Evolutionary conservation across 2,113 vertebrate species (phyloP).

Genomic region (Trematocara nigrifrons): DNA sequence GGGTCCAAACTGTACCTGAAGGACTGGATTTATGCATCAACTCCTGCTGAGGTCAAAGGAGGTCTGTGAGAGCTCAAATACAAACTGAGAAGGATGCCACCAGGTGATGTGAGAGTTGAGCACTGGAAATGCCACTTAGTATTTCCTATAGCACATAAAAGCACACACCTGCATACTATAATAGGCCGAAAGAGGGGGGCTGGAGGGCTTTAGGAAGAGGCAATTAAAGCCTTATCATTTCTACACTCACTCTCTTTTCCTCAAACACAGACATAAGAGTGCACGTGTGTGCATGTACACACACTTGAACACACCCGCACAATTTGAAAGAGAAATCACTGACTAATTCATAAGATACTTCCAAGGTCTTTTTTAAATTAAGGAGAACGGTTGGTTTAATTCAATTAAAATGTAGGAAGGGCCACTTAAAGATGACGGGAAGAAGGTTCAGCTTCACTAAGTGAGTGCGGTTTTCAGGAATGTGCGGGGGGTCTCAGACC

Average conservation of each 20-base stretch:
- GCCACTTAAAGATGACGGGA: conserved; percentile 40
- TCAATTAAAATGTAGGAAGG: conserved; percentile 63
- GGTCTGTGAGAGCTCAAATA: neutral
- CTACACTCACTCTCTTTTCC: conserved; percentile 30
- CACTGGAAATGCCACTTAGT: conserved; percentile 15
- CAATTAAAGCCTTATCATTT: conserved; percentile 68
- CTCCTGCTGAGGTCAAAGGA: neutral
- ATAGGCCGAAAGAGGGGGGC: conserved; percentile 11
- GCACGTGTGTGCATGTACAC: neutral
- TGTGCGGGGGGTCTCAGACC: conserved; percentile 28
- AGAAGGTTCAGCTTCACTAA: conserved; percentile 30
- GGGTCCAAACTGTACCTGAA: neutral
- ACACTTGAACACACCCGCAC: neutral
- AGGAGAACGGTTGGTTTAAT: conserved; percentile 58
- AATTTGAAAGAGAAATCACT: conserved; percentile 53
- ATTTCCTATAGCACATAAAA: conserved; percentile 34
- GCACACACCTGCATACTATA: conserved; percentile 54
- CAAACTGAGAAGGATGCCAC: conserved; percentile 8
- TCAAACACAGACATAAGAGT: conserved; percentile 27
- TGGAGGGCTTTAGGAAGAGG: conserved; percentile 47
- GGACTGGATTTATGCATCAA: neutral
- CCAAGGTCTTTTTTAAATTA: conserved; percentile 45
- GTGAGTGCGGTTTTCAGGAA: conserved; percentile 11
- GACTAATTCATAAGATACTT: conserved; percentile 60
- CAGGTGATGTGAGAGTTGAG: neutral